phyloP scores from a whole-genome alignment of 2,797 vertebrate species.

The Sternotherus odoratus region DNA sequence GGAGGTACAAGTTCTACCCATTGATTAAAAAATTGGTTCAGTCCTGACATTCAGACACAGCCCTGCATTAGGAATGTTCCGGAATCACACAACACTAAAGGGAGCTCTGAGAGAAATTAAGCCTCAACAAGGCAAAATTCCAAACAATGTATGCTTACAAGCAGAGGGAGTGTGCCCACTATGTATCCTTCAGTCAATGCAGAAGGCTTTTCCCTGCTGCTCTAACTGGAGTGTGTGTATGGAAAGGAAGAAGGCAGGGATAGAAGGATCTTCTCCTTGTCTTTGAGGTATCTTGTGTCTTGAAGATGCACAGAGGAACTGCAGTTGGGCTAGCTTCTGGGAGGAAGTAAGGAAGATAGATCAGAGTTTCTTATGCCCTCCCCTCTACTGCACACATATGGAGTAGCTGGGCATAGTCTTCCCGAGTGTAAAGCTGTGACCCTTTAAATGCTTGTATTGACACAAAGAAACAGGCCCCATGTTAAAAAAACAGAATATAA shows the following conservation, averaged over 20 bases:
- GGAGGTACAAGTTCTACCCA: not conserved
- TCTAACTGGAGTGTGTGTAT: not conserved
- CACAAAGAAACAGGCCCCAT: not conserved
- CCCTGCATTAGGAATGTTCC: not conserved
- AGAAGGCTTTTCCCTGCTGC: too few species aligned
- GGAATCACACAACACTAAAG: conserved; percentile 23
- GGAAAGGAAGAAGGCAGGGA: not conserved
- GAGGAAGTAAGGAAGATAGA: fast-evolving
- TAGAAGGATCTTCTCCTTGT: not conserved
- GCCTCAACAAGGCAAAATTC: conserved; percentile 17
- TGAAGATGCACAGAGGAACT: not conserved
- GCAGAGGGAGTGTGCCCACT: too few species aligned
- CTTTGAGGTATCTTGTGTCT: not conserved
- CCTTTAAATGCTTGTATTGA: not conserved
- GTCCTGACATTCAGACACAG: conserved; percentile 4
- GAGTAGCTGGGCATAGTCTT: not conserved
- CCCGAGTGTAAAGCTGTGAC: not conserved
- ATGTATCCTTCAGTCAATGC: too few species aligned
- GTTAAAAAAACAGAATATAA: not conserved
- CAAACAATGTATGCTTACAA: not conserved
- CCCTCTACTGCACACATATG: not conserved
- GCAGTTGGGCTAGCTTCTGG: not conserved
- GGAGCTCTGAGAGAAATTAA: not conserved
- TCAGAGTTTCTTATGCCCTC: not conserved
- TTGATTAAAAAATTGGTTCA: not conserved